phyloP scores from a whole-genome alignment of 2,797 vertebrate genomes.

The Luscinia luscinia region DNA sequence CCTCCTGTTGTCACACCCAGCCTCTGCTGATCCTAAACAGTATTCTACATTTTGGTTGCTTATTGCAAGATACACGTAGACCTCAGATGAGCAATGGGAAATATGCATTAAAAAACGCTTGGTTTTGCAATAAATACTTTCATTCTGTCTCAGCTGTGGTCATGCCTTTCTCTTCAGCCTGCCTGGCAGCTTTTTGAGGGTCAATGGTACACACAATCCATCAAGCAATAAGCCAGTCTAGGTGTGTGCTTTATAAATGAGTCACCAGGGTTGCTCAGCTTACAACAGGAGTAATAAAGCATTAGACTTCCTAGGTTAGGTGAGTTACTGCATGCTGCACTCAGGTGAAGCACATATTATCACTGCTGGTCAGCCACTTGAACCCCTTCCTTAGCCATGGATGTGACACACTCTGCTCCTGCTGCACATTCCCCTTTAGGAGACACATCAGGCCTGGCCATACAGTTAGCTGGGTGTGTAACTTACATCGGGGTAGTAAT shows the following conservation, averaged over 20 bases:
- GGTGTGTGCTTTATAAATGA: not conserved
- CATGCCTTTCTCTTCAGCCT: not conserved
- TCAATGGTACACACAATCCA: not conserved
- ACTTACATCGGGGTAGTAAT: slow-evolving; percentile 96
- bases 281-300: not conserved
- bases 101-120: not conserved
- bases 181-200: not conserved
- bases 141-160: accelerated
- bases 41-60: not conserved
- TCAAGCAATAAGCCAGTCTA: not conserved
- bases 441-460: not conserved
- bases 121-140: not conserved
- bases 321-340: not conserved
- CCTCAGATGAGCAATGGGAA: not conserved
- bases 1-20: not conserved
- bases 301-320: not conserved
- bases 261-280: not conserved
- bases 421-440: not conserved
- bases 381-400: not conserved
- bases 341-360: not conserved
- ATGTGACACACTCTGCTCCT: not conserved
- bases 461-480: not conserved
- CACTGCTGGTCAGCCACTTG: not conserved
- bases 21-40: not conserved
- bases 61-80: not conserved